Conservation (phyloP, 1,140 invertebrate genomes). For the Drosophila eugracilis region DNA sequence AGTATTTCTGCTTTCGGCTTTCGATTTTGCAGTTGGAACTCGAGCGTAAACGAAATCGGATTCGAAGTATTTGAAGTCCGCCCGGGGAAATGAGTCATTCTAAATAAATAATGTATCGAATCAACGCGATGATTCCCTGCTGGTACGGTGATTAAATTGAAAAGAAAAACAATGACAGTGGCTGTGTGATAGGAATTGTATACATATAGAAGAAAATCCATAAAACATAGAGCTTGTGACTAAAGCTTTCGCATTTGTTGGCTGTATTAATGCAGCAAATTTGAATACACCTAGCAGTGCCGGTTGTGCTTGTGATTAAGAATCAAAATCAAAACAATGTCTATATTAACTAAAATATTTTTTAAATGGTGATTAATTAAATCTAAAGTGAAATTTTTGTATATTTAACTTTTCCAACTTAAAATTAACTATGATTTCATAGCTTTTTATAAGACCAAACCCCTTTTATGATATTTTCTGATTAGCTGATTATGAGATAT, state of each 20-base stretch:
- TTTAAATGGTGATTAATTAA: too few species aligned
- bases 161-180: neutral
- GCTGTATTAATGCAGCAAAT: neutral
- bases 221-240: neutral
- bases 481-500: too few species aligned
- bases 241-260: neutral
- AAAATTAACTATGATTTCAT: too few species aligned
- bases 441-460: too few species aligned
- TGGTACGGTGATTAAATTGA: constrained; percentile 43
- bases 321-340: neutral
- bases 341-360: neutral
- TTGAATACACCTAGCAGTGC: neutral
- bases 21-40: constrained; percentile 32
- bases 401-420: too few species aligned
- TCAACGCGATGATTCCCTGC: constrained; percentile 70
- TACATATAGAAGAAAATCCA: neutral
- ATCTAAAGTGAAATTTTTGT: too few species aligned
- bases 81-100: constrained; percentile 63
- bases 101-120: constrained; percentile 53
- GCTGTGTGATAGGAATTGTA: neutral
- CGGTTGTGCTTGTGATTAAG: too few species aligned
- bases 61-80: neutral
- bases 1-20: neutral
- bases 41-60: constrained; percentile 24
- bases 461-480: too few species aligned